phyloP scores from a whole-genome alignment of 1,140 invertebrate species.

The Leptinotarsa lineolata region DNA sequence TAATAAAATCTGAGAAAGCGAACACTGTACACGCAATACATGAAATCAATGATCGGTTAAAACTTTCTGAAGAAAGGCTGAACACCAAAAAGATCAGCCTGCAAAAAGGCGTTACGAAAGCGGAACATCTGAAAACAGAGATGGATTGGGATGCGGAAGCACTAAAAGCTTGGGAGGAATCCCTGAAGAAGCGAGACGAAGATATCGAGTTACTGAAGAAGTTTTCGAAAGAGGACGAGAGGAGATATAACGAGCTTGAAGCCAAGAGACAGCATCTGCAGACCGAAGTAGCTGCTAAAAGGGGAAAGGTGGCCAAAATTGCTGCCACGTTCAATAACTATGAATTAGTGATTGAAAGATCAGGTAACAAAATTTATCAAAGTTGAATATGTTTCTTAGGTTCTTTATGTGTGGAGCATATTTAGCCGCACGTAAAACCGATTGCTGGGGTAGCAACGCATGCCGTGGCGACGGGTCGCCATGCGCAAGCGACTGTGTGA shows the following conservation, averaged over 20 bases:
- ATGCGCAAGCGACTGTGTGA: too few species aligned
- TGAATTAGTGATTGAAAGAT: conserved; percentile 60
- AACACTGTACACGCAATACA: conserved; percentile 59
- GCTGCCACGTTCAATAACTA: conserved; percentile 59
- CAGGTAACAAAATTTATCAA: conserved; percentile 33
- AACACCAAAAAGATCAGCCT: conserved; percentile 44
- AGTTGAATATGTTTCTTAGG: too few species aligned
- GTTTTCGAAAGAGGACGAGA: conserved; percentile 66
- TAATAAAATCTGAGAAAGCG: conserved; percentile 59
- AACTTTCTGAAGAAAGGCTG: conserved; percentile 57
- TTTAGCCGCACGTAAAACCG: too few species aligned
- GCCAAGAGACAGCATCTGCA: conserved; percentile 60
- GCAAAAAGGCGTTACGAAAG: conserved; percentile 57
- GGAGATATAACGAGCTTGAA: conserved; percentile 63
- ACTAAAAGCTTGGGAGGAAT: conserved; percentile 66
- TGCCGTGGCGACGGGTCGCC: too few species aligned
- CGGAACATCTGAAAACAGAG: conserved; percentile 62
- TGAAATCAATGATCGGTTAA: conserved; percentile 59
- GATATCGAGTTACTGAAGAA: conserved; percentile 67
- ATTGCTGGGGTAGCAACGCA: too few species aligned
- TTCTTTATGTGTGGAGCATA: too few species aligned
- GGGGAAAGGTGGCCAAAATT: conserved; percentile 57
- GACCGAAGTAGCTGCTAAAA: conserved; percentile 59
- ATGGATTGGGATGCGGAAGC: conserved; percentile 66
- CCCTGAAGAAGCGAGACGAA: conserved; percentile 63